A percentile compares a stretch with the other conserved stretches of the same genome.
These are phyloP conservation scores for Dufourea novaeangliae DNA, from an alignment of 1,140 invertebrate species.

Conservation along the genomic window DNA sequence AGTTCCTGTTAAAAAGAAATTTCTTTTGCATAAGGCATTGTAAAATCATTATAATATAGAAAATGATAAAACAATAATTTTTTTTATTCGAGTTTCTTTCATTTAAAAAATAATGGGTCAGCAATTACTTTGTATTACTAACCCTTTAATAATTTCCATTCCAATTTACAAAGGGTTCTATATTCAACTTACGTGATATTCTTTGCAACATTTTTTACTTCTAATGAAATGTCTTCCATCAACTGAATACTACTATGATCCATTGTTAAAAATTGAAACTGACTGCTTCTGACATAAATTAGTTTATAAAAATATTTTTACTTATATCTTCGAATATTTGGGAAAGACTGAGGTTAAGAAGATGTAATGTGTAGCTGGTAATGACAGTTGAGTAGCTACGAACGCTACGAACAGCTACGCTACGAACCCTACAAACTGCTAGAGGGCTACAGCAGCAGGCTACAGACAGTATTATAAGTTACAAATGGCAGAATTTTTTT, in stretches of 20 bases:
- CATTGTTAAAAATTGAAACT: slow-evolving; percentile 46
- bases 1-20: slow-evolving; percentile 11
- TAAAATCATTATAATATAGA: slow-evolving; percentile 1
- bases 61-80: neutral
- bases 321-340: neutral
- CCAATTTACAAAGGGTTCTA: neutral
- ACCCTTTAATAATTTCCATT: neutral
- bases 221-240: slow-evolving; percentile 67
- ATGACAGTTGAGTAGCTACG: neutral
- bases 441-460: no score
- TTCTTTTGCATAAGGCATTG: neutral
- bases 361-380: neutral
- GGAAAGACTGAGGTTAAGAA: neutral
- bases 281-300: neutral
- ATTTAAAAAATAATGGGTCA: neutral
- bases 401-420: no score
- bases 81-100: neutral
- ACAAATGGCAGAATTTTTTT: no score
- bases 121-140: neutral
- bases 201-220: slow-evolving; percentile 23
- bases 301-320: neutral
- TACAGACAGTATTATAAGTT: no score
- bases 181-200: slow-evolving; percentile 10
- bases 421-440: no score
- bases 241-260: slow-evolving; percentile 65